Conservation (phyloP, 35 echinoderm and acorn worm species). For the Ophioderma brevispina region DNA sequence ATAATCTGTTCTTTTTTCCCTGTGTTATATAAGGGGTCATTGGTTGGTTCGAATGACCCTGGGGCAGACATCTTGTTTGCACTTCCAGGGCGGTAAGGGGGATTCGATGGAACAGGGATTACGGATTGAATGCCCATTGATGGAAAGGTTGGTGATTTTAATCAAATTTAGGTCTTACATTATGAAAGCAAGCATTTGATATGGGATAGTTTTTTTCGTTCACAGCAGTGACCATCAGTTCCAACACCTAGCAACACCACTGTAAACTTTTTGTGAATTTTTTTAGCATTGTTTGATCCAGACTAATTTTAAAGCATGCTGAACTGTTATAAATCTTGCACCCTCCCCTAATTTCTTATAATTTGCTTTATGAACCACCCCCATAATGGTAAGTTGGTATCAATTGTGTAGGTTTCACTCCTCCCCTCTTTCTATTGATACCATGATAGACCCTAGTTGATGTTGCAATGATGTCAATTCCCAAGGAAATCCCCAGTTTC, state of each 20-base stretch:
- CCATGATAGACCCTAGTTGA: too few relatives aligned
- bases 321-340: too few relatives aligned
- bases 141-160: constrained; percentile 17
- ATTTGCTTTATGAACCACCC: too few relatives aligned
- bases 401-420: too few relatives aligned
- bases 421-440: too few relatives aligned
- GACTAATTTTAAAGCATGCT: too few relatives aligned
- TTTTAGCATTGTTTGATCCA: too few relatives aligned
- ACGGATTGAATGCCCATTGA: constrained; percentile 17
- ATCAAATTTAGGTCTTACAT: neutral
- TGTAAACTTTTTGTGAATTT: neutral
- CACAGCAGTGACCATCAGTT: neutral
- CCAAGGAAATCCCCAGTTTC: too few relatives aligned
- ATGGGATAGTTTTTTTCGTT: neutral
- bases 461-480: too few relatives aligned
- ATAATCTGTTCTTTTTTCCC: too few relatives aligned
- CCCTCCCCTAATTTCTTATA: too few relatives aligned
- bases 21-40: neutral
- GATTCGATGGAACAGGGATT: constrained; percentile 4
- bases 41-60: constrained; percentile 33
- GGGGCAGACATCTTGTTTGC: neutral
- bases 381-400: too few relatives aligned
- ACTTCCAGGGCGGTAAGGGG: constrained; percentile 14
- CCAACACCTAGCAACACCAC: neutral
- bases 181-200: neutral